Evolutionary conservation across 2,113 vertebrate genomes (phyloP), one percentile per base, ranked within the genome.

Genomic region (Thunnus thynnus): DNA sequence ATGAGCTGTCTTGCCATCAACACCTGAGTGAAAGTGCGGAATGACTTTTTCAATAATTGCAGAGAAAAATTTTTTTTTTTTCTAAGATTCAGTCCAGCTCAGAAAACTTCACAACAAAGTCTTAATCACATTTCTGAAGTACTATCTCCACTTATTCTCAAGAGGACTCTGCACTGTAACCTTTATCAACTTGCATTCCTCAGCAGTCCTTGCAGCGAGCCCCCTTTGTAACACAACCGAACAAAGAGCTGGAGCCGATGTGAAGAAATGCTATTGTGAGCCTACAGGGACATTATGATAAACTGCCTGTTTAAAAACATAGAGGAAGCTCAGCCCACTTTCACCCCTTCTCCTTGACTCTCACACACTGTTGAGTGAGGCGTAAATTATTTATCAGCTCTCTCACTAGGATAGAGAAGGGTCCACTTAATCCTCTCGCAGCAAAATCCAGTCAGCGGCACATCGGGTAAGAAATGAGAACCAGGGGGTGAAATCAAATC

Each of bases 351-450:
- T 72, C 72, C 80, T 81, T 61, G 73, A 83, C 84, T 84, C 87
- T 56, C 69, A 22, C 56, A 54, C 81, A 41, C 77, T n/a, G 72
- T 65, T 17, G 77, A 86, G 80, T 56, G 67, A 72, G 78, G 78
- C 50, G 77, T 90, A 83, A 90, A 94, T 91, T 81, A 91, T 94
- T 94, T 88, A 92, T 90, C 60, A 73, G 67, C 54, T 54, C 80
- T 79, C 80, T 72, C 41, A 20, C 68, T 67, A 11, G 64, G 56
- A 77, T 20, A 44, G 68, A 82, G 69, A 83, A 50, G 78, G 72
- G 78, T 88, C 76, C 74, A 74, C 87, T 92, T 88, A 76, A 89
- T 88, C 86, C 86, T 80, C 83, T 71, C 44, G 6, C 76, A 67
- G 58, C 62, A 67, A 77, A 86, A 88, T 76, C 48, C 78, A 83